These are phyloP conservation scores for Grammomys dolichurus DNA, from an alignment of 2,113 vertebrate species.

Conservation along the genomic window DNA sequence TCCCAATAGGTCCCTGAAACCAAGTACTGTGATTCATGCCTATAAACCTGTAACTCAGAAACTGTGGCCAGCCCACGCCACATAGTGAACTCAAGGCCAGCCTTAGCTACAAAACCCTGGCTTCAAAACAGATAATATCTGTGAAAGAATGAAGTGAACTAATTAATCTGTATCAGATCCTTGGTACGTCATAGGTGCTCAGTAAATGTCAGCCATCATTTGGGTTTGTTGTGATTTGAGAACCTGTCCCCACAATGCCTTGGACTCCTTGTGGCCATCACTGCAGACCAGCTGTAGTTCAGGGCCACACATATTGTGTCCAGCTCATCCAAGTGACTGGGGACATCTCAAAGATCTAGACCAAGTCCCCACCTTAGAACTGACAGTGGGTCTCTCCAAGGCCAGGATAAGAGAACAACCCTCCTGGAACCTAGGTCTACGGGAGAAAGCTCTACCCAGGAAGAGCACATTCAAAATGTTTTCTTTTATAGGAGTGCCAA, in stretches of 20 bases:
- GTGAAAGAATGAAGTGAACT: not conserved
- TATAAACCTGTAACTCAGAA: not conserved
- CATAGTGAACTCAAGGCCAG: not conserved
- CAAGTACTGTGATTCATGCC: not conserved
- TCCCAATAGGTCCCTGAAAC: not conserved
- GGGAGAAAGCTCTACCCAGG: not conserved
- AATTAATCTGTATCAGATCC: not conserved
- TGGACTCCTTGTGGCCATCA: not conserved
- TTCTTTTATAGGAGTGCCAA: not conserved
- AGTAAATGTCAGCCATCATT: not conserved
- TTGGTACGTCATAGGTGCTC: not conserved
- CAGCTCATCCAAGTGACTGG: not conserved
- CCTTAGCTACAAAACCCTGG: not conserved
- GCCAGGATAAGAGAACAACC: not conserved
- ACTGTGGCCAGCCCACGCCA: not conserved
- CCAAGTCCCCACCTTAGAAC: not conserved
- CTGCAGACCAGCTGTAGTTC: not conserved
- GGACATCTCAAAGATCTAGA: not conserved
- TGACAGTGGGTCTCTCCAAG: not conserved
- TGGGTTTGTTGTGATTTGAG: not conserved
- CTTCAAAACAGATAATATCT: not conserved
- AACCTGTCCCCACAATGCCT: not conserved
- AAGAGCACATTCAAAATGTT: not conserved
- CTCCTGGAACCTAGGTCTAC: not conserved
- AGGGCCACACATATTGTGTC: not conserved